These are phyloP conservation scores for Anguilla marmorata DNA, from an alignment of 2,797 vertebrate species.

Conservation along the genomic window DNA sequence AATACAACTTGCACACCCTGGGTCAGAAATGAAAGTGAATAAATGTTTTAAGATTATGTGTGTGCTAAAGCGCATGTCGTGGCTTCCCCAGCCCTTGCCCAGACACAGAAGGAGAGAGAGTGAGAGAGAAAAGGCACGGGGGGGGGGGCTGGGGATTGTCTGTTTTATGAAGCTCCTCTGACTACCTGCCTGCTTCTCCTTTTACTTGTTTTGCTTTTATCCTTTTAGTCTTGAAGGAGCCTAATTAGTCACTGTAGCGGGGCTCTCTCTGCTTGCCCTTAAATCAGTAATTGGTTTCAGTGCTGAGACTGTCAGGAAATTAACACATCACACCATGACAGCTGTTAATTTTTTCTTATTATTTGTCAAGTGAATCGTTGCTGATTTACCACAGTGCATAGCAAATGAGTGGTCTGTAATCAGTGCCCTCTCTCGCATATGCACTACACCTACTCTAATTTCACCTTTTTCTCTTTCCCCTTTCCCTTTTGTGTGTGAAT, in stretches of 20 bases:
- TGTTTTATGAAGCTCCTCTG: conserved; percentile 64
- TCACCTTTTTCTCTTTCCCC: conserved; percentile 47
- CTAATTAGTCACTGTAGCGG: conserved; percentile 96
- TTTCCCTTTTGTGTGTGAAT: conserved; percentile 19
- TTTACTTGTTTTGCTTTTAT: conserved; percentile 91
- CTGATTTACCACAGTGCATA: conserved; percentile 95
- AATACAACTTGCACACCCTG: conserved; percentile 62
- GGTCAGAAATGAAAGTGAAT: conserved; percentile 83
- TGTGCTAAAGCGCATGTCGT: conserved; percentile 47
- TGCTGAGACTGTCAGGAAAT: conserved; percentile 97
- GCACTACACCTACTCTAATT: conserved; percentile 69
- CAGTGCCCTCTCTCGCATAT: conserved; percentile 79
- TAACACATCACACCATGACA: conserved; percentile 99
- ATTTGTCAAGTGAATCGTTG: conserved; percentile 92
- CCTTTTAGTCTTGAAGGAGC: conserved; percentile 95
- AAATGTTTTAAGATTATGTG: conserved; percentile 85
- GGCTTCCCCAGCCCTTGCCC: conserved; percentile 58
- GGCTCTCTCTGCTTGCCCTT: conserved; percentile 93
- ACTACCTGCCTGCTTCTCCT: conserved; percentile 80
- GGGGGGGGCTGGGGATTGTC: conserved; percentile 46
- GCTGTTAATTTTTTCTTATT: conserved; percentile 96
- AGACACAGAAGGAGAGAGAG: conserved; percentile 61
- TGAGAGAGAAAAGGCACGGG: conserved; percentile 40
- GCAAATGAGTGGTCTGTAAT: conserved; percentile 98
- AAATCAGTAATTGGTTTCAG: conserved; percentile 99